Evolutionary conservation across 1,140 invertebrate genomes (phyloP).

Genomic region (Lepidotrigona ventralis): DNA sequence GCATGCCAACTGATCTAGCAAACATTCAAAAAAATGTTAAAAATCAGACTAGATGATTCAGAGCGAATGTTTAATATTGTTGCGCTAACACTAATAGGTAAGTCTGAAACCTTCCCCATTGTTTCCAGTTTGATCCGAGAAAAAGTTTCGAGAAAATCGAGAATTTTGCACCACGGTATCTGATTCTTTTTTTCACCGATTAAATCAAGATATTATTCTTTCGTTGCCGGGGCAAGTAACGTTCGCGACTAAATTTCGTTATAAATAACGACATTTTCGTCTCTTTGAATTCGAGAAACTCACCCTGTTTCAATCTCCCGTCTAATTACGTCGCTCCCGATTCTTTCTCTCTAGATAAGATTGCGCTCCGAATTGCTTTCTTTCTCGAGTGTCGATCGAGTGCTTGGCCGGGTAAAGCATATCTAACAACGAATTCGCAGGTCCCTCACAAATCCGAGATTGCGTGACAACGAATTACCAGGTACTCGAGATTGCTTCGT

Average conservation of each 20-base stretch:
- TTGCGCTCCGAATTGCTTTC: too few species aligned
- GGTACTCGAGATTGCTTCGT: not conserved
- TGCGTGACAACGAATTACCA: constrained; percentile 5
- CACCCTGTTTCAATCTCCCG: constrained; percentile 1
- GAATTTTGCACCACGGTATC: constrained; percentile 4
- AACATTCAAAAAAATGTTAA: too few species aligned
- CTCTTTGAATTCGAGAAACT: constrained; percentile 1
- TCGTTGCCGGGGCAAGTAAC: not conserved
- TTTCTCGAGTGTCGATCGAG: not conserved
- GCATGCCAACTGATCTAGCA: too few species aligned
- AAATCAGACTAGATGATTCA: too few species aligned
- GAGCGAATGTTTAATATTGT: too few species aligned
- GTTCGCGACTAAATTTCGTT: constrained; percentile 19
- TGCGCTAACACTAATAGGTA: too few species aligned
- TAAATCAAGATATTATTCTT: constrained; percentile 36
- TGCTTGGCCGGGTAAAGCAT: not conserved
- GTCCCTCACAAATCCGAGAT: not conserved
- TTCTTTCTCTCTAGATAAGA: too few species aligned
- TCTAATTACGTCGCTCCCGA: not conserved
- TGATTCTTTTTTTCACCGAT: not conserved
- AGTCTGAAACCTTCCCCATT: too few species aligned
- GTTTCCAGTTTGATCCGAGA: not conserved
- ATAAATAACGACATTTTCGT: constrained; percentile 38
- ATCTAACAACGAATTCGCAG: not conserved
- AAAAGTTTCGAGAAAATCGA: not conserved